Evolutionary conservation across 2,797 vertebrate genomes (phyloP).

Genomic region (Sebastiscus tertius): DNA sequence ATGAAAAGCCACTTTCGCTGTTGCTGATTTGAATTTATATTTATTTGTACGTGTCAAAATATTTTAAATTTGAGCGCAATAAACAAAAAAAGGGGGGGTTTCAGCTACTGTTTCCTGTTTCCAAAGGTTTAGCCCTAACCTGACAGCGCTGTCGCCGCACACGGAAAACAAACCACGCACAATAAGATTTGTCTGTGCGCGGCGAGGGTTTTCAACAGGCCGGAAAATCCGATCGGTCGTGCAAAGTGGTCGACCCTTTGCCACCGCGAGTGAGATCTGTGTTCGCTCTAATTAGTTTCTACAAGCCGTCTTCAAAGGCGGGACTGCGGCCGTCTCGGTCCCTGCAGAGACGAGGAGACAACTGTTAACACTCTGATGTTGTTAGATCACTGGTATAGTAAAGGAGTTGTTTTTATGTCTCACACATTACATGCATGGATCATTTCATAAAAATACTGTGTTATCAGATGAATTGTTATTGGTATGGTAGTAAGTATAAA

Average conservation of each 20-base stretch:
- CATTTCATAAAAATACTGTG: neutral
- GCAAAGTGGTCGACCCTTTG: constrained; percentile 40
- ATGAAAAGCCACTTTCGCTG: constrained; percentile 28
- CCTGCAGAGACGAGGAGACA: constrained; percentile 8
- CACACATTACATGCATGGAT: neutral
- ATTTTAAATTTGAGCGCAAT: constrained; percentile 9
- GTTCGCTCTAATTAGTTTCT: constrained; percentile 49
- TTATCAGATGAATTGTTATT: neutral
- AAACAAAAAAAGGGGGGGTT: neutral
- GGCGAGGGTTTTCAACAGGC: constrained; percentile 23
- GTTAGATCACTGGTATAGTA: constrained; percentile 2
- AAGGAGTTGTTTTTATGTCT: neutral
- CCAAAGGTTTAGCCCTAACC: constrained; percentile 4
- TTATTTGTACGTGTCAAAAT: constrained; percentile 27
- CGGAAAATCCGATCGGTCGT: constrained; percentile 46
- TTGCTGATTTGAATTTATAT: constrained; percentile 38
- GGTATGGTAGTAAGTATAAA: no score
- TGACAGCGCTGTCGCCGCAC: constrained; percentile 31
- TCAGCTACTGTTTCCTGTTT: constrained; percentile 1
- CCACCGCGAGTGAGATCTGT: constrained; percentile 24
- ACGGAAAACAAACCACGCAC: constrained; percentile 19
- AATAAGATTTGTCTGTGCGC: constrained; percentile 1
- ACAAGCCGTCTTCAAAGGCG: constrained; percentile 6
- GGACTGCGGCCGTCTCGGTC: neutral
- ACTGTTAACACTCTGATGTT: constrained; percentile 6